phyloP scores from a whole-genome alignment of 2,797 vertebrate genomes.

The Etheostoma perlongum region DNA sequence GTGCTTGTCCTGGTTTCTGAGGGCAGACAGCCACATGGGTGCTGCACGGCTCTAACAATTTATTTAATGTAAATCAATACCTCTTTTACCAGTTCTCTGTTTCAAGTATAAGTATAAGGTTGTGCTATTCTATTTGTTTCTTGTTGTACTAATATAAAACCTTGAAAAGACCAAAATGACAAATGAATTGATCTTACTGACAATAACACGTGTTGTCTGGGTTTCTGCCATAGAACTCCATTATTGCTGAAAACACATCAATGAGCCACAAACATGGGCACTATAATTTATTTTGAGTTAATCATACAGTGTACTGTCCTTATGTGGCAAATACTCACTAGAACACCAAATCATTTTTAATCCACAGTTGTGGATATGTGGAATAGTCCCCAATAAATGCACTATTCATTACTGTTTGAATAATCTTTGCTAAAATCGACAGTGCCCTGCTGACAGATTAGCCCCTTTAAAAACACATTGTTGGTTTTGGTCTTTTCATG shows the following conservation, averaged over 20 bases:
- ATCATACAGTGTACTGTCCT: neutral
- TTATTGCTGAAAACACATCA: neutral
- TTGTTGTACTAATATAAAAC: neutral
- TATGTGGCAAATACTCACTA: neutral
- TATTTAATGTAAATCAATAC: neutral
- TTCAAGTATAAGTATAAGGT: neutral
- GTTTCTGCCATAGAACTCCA: neutral
- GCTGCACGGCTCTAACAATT: neutral
- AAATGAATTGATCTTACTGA: neutral
- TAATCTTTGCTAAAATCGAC: neutral
- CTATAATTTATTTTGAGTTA: conserved; percentile 13
- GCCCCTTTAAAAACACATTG: neutral
- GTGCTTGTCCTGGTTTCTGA: neutral
- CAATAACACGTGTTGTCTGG: neutral
- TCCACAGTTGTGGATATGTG: neutral
- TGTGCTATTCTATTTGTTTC: neutral
- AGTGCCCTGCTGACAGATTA: neutral
- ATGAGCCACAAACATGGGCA: neutral
- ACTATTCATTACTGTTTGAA: neutral
- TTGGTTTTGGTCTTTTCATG: no score
- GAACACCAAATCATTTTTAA: neutral
- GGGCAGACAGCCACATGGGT: neutral
- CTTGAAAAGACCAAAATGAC: neutral
- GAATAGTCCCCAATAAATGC: neutral
- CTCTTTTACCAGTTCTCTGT: neutral